Percentiles rank a stretch among this genome's conserved stretches.
Evolutionary conservation across 1,140 invertebrate genomes (phyloP).

Genomic region (Pseudobourletiella spinata): DNA sequence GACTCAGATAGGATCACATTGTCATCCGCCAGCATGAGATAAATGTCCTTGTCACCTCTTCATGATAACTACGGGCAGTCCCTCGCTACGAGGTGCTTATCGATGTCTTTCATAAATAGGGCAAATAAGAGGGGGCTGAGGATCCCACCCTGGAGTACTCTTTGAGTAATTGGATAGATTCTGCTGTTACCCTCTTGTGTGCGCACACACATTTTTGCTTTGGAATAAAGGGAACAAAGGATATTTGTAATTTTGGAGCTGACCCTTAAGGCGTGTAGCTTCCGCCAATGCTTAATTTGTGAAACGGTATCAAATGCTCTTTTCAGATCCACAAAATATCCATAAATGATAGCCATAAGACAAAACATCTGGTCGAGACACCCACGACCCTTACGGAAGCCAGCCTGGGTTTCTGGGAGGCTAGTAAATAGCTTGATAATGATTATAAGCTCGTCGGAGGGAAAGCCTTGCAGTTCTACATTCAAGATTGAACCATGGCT

Average conservation of each 20-base stretch:
- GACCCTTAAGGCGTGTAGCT: conserved; percentile 10
- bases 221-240: conserved; percentile 5
- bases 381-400: conserved; percentile 1
- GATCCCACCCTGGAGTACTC: conserved; percentile 19
- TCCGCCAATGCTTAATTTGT: conserved; percentile 13
- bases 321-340: conserved; percentile 16
- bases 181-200: not conserved
- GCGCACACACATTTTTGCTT: not conserved
- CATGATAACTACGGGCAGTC: not conserved
- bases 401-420: conserved; percentile 13
- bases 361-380: conserved; percentile 11
- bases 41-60: not conserved
- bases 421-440: too few species aligned
- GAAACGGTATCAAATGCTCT: conserved; percentile 18
- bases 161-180: not conserved
- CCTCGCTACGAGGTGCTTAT: not conserved
- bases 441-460: too few species aligned
- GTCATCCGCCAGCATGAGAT: not conserved
- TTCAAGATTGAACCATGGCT: too few species aligned
- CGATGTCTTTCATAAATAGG: not conserved
- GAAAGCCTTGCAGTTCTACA: too few species aligned
- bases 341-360: not conserved
- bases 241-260: conserved; percentile 4
- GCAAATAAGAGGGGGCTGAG: conserved; percentile 16
- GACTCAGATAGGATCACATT: too few species aligned